A percentile compares a stretch with the other conserved stretches of the same genome.
Evolutionary conservation across 2,888 invertebrate genomes (phyloP).

Genomic region (Orthosia gracilis): DNA sequence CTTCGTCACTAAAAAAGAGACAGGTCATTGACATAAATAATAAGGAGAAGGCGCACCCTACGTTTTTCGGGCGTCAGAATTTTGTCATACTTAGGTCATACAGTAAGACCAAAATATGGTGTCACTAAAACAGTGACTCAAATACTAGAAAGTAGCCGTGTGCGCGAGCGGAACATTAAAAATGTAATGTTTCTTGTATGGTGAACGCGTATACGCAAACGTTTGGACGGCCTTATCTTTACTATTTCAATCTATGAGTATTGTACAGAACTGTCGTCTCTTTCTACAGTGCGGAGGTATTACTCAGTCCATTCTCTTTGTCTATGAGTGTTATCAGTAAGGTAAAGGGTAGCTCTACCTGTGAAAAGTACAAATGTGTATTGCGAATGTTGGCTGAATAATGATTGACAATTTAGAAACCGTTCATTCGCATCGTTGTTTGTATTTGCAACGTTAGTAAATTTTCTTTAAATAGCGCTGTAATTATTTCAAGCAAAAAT

Average conservation of each 20-base stretch:
- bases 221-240: too few relatives aligned
- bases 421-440: conserved; percentile 11
- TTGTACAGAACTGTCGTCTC: too few relatives aligned
- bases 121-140: too few relatives aligned
- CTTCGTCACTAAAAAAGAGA: not conserved
- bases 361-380: conserved; percentile 18
- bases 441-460: not conserved
- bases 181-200: too few relatives aligned
- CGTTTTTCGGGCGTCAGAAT: too few relatives aligned
- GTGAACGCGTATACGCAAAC: too few relatives aligned
- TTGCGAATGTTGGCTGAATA: conserved; percentile 6
- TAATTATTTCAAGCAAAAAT: not conserved
- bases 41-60: too few relatives aligned
- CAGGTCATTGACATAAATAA: not conserved
- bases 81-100: too few relatives aligned
- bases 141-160: too few relatives aligned
- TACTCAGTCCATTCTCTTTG: not conserved
- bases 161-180: too few relatives aligned
- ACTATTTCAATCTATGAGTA: too few relatives aligned
- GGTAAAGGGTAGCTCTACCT: conserved; percentile 1
- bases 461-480: not conserved
- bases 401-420: conserved; percentile 10
- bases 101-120: too few relatives aligned
- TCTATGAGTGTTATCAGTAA: not conserved
- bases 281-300: not conserved